Conservation (phyloP, 2,797 vertebrate species). For the Oophaga sylvatica region DNA sequence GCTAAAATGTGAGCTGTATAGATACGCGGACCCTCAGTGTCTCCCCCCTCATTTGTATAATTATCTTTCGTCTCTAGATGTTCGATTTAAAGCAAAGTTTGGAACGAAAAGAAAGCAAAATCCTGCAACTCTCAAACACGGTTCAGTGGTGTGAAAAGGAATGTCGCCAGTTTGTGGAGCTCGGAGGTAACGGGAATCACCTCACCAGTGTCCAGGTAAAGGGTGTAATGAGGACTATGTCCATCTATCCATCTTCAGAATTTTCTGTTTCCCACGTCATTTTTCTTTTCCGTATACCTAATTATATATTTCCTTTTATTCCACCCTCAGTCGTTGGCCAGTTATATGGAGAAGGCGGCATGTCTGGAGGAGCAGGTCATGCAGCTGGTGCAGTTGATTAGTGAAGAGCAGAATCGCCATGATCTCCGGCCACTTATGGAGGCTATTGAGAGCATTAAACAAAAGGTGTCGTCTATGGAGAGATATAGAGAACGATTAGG, state of each 20-base stretch:
- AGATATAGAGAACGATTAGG: constrained; percentile 82
- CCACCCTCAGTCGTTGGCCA: constrained; percentile 72
- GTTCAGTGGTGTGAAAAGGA: constrained; percentile 81
- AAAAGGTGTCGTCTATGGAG: constrained; percentile 83
- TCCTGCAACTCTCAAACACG: constrained; percentile 77
- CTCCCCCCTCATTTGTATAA: background rate
- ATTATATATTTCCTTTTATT: background rate
- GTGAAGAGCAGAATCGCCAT: constrained; percentile 74
- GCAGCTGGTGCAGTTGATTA: constrained; percentile 77
- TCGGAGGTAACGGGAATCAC: constrained; percentile 76
- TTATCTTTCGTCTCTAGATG: constrained; percentile 74
- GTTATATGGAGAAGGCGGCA: constrained; percentile 75
- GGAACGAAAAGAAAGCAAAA: constrained; percentile 80
- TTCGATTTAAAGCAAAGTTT: constrained; percentile 81
- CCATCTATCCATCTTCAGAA: no score
- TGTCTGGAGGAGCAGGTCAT: constrained; percentile 79
- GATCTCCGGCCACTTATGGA: constrained; percentile 78
- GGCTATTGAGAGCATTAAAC: constrained; percentile 78
- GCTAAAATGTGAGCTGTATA: no score
- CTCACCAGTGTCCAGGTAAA: constrained; percentile 81
- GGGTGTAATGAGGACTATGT: background rate
- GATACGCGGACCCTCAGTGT: no score
- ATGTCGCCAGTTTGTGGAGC: constrained; percentile 76
- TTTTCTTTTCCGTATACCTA: background rate
- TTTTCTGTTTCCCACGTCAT: background rate